Base-by-base conservation (phyloP, 2,797 vertebrate genomes). In the Acanthornis magna region DNA sequence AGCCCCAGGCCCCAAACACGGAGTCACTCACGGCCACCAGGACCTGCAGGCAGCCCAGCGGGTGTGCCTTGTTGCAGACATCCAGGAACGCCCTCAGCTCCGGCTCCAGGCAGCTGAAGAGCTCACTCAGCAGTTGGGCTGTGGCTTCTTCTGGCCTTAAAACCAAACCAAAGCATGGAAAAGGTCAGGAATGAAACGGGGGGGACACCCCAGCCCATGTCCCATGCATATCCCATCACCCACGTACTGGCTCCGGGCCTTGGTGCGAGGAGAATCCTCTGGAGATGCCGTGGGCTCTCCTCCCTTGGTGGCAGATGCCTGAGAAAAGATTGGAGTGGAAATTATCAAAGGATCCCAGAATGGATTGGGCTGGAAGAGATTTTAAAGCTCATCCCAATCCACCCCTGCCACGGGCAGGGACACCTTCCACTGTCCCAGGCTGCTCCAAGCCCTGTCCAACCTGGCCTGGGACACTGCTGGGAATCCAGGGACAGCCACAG, bases 11-110 rank as follows among this genome's bases (percentile, higher is more conserved):
- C 36, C 82, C 86, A 27, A 91, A 62, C 68, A 96, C 7, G 22
- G 70, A 72, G 38, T 95, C 93, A 5, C 38, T 92, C 80, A 96
- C 13, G n/a, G 74, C 48, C 47, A 79, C 87, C 88, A 97, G 94
- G 68, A 95, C 78, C 65, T 94, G 91, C 94, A 96, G 48, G 78
- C 91, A 96, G 93, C 93, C 65, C 2, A 91, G 74, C 0, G 81
- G 87, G 20, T 96, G 94, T 25, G 32, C 74, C 79, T 74, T 96
- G 36, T 30, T 91, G 85, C 96, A 97, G n/a, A 73, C 9, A 13
- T 87, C 96, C 32, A 97, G 70, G 65, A 97, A 94, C 3, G 51
- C 87, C 57, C 77, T 84, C 88, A 97, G 94, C 80, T 96, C 96
- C 0, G 53, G 83, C 73, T 97, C 97, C 81, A 96, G 85, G 72